Evolutionary conservation across 2,797 vertebrate species (phyloP), one percentile per base, ranked within the genome.

Genomic region (Tiaroga cobitis): DNA sequence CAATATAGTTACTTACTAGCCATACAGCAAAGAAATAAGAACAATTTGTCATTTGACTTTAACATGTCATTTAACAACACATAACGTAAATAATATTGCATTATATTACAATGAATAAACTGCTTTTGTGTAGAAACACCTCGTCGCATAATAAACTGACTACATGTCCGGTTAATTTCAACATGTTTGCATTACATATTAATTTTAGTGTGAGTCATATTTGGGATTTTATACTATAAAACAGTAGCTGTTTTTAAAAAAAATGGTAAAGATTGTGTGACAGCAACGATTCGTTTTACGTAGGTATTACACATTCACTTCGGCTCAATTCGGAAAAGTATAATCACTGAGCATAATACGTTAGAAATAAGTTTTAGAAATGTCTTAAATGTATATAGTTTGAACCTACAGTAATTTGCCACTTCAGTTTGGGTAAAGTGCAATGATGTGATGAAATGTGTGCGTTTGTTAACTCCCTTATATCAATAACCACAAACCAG

Each of bases 21-120:
- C 8, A 56, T 4, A 56, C 54, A 24, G 3, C 54, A 61, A 61
- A 29, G 59, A 29, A 13, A 26, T 61, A n/a, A 61, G 24, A 61
- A 26, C 2, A 24, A 10, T 8, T 8, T 1, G 2, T 2, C 0
- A 0, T n/a, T n/a, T n/a, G n/a, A n/a, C 3, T 13, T 29, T 29
- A 32, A 65, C 5, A 2, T 65, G n/a, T n/a, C n/a, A n/a, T n/a
- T 29, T 63, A 63, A 32, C 26, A 63, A 65, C 61, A 65, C 5
- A 54, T 3, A 63, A 63, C 26, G 2, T 29, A 61, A 15, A 2
- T 61, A n/a, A n/a, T n/a, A n/a, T n/a, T n/a, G n/a, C n/a, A n/a
- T n/a, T 61, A 61, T 26, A 26, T 61, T 61, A 13, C n/a, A 26
- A 6, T 5, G 59, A 26, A 26, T 26, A 26, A 63, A 29, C 54